Evolutionary conservation across 2,888 invertebrate species (phyloP).

Genomic region (Catocala sponsa): DNA sequence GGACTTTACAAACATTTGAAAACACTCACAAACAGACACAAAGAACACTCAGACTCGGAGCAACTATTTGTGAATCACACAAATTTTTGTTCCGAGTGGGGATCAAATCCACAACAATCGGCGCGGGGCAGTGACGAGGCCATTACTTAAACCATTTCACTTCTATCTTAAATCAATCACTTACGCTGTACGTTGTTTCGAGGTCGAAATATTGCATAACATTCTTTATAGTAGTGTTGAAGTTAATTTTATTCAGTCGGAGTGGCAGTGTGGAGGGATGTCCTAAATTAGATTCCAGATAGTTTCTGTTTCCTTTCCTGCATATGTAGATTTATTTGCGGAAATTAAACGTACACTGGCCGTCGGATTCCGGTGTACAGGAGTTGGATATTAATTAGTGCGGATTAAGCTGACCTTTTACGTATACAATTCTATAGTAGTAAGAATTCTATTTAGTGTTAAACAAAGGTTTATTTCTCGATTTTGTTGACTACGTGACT

Average conservation of each 20-base stretch:
- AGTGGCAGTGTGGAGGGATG: slow-evolving; percentile 40
- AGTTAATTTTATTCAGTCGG: slow-evolving; percentile 28
- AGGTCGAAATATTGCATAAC: slow-evolving; percentile 20
- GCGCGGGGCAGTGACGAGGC: no score
- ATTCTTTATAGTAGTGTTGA: slow-evolving; percentile 15
- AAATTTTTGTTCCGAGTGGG: no score
- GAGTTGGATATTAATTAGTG: slow-evolving; percentile 38
- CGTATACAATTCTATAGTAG: slow-evolving; percentile 12
- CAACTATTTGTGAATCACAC: no score
- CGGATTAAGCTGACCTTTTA: slow-evolving; percentile 13
- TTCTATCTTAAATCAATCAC: no score
- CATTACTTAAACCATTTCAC: no score
- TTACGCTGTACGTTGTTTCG: slow-evolving; percentile 11
- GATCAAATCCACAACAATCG: no score
- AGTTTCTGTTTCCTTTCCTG: slow-evolving; percentile 51
- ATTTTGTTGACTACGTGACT: no score
- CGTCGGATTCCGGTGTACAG: slow-evolving; percentile 33
- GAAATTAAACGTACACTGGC: slow-evolving; percentile 62
- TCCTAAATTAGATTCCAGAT: slow-evolving; percentile 61
- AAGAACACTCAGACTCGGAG: no score
- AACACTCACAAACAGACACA: no score
- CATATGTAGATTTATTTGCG: slow-evolving; percentile 50
- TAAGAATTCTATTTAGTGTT: neutral
- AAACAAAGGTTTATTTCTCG: no score
- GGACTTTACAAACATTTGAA: no score